These are phyloP conservation scores for Lanistes nyassanus DNA, from an alignment of 1,140 invertebrate genomes.

Conservation along the genomic window DNA sequence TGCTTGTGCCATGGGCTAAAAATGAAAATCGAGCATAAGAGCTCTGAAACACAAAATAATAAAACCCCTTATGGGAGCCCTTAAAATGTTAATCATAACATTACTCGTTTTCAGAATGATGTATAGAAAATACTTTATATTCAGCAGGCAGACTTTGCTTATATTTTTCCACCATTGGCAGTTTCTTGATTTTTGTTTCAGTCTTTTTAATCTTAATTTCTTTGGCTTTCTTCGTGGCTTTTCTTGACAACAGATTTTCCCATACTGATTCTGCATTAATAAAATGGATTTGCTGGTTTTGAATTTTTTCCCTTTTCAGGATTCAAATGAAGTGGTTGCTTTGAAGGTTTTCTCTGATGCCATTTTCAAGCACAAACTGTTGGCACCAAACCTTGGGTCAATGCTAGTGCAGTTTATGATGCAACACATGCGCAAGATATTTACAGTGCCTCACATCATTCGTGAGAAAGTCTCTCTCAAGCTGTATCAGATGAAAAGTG, in stretches of 20 bases:
- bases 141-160: not conserved
- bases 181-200: not conserved
- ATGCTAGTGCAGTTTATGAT: slow-evolving; percentile 62
- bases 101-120: too few relatives aligned
- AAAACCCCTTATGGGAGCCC: too few relatives aligned
- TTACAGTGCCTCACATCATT: slow-evolving; percentile 54
- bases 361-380: slow-evolving; percentile 55
- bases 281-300: not conserved
- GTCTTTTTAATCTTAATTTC: too few relatives aligned
- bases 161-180: not conserved
- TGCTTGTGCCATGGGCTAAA: too few relatives aligned
- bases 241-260: too few relatives aligned
- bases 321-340: slow-evolving; percentile 44
- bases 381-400: slow-evolving; percentile 48
- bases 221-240: not conserved
- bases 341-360: slow-evolving; percentile 44
- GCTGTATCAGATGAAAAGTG: slow-evolving; percentile 48
- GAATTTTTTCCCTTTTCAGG: slow-evolving; percentile 37
- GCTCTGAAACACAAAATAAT: too few relatives aligned
- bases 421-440: slow-evolving; percentile 56
- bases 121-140: not conserved
- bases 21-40: too few relatives aligned
- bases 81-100: too few relatives aligned
- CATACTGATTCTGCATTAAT: not conserved
- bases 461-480: slow-evolving; percentile 54